Percentiles rank a stretch among this genome's conserved stretches.
These are phyloP conservation scores for Crypturellus undulatus DNA, from an alignment of 2,113 vertebrate species.

Conservation along the genomic window DNA sequence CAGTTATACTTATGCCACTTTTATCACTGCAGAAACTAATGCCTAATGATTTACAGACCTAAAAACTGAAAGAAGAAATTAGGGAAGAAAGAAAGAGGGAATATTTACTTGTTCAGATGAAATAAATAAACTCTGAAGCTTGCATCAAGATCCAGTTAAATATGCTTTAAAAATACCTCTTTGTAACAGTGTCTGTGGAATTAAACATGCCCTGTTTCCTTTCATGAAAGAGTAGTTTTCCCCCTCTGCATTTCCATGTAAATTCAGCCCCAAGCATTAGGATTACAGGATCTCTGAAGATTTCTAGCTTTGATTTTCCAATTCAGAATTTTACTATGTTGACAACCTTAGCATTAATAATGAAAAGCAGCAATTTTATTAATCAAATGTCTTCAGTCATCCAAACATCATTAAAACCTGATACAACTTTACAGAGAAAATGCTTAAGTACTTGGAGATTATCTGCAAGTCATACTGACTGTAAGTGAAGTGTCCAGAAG, in stretches of 20 bases:
- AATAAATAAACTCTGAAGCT: background rate
- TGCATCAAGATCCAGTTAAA: background rate
- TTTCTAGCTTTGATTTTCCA: background rate
- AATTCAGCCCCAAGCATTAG: background rate
- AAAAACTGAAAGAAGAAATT: background rate
- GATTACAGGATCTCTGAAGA: background rate
- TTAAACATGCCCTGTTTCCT: background rate
- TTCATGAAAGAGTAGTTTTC: background rate
- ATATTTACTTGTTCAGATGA: background rate
- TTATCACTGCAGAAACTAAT: background rate
- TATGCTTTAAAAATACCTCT: background rate
- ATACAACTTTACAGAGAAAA: background rate
- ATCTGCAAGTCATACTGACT: background rate
- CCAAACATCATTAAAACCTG: background rate
- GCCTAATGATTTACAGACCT: background rate
- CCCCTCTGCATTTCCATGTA: background rate
- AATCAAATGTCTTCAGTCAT: conserved; percentile 16
- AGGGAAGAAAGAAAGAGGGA: background rate
- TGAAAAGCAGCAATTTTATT: background rate
- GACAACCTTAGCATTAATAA: background rate
- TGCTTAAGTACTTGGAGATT: background rate
- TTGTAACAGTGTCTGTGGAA: background rate
- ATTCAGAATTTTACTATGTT: background rate
- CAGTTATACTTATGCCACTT: background rate
- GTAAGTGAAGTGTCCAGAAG: background rate